Base-by-base conservation (phyloP, 2,797 vertebrate species). In the Notolabrus celidotus region DNA sequence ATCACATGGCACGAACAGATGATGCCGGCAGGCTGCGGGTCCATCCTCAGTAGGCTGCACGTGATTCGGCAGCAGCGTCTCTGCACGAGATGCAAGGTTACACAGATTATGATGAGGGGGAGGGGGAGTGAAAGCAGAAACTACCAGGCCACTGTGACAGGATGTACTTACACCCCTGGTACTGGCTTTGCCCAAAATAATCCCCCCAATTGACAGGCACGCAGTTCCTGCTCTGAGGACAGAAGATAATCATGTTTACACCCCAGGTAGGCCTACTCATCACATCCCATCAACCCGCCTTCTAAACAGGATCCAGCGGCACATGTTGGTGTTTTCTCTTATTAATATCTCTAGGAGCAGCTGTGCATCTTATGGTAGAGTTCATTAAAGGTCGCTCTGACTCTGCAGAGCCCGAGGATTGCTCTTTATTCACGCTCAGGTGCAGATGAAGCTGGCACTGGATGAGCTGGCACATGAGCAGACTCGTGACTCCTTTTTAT, bases 61-160 rank as follows among this genome's bases (percentile, higher is more conserved):
- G 91, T 89, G 90, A 89, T 80, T 70, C 77, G 62, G 79, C 85
- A 71, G 72, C 61, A 67, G 60, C 71, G 56, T 45, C 70, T 42
- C 74, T 53, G 79, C 85, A 84, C 57, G 60, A 71, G 67, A 88
- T 41, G 68, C 80, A 81, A 72, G 77, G 76, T 83, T 84, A 68
- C 53, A 46, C 74, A 65, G 87, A 83, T 88, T 77, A 82, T 49
- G 20, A 45, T 0, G 47, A 34, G 43, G 17, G 52, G 31, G 19
- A 20, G 29, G 22, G 34, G 72, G 54, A 38, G 74, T 54, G 77
- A 80, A 50, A 72, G 58, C 17, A 52, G 20, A 38, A 61, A 73
- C 66, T 71, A 80, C 17, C 80, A 74, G 82, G 88, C 76, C 80
- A 85, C 84, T 89, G 86, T 87, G 33, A 90, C 90, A 83, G 86